Base-by-base conservation (phyloP, 2,888 invertebrate genomes). In the Ornithoptera alexandrae region DNA sequence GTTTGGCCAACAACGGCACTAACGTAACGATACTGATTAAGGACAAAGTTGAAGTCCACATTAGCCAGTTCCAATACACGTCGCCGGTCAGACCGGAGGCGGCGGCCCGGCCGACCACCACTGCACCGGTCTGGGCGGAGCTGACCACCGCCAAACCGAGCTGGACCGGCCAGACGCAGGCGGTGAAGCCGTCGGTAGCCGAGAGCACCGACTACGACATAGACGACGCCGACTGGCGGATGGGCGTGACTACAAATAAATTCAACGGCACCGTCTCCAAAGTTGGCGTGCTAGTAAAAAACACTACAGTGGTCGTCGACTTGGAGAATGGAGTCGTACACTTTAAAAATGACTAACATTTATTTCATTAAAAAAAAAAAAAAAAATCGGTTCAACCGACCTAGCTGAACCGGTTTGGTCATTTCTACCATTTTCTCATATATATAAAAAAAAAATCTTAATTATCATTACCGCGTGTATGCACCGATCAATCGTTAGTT, bases 21-120 rank as follows among this genome's bases (percentile, higher is more conserved):
- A 85, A 86, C 61, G 78, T 86, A 3, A 86, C 85, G 5, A 81
- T 88, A 5, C 39, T 86, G 0, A 72, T 87, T 17, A 83, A 80
- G 65, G 84, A 86, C 67, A 76, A 76, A 1, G 74, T 87, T 0
- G 77, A 84, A 72, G 69, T 88, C 0, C 78, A 81, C 24, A 71
- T 86, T 2, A 75, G 76, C 56, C 70, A 65, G 20, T 72, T 78
- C 20, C 69, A 74, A 24, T 78, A 74, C 68, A 39, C 73, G 17
- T 24, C 65, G 7, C 69, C 65, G 65, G 57, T 20, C 56, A 4
- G 2, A 17, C 30, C 50, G 24, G 10, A 12, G 6, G 18, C 20
- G 1, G 24, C 30, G 30, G 18, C 10, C 3, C 22, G 22, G 22
- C 22, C 22, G 22, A 22, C 22, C 22, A 22, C 22, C 22, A 22